Base-by-base conservation (phyloP, 2,113 vertebrate species). In the Nibea albiflora region DNA sequence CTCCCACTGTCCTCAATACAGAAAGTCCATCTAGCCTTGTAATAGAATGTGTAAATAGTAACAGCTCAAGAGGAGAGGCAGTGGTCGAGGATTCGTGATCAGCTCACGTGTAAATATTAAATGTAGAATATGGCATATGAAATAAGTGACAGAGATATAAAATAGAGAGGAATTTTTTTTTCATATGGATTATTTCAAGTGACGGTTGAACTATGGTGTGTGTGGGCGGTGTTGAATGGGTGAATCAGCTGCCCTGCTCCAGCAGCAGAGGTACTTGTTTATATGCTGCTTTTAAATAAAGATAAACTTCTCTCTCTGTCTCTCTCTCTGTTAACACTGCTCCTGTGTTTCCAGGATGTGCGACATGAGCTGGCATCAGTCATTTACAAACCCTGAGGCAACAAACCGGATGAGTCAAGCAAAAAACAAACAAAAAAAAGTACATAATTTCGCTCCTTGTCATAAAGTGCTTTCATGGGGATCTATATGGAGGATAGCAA, bases 31-130 rank as follows among this genome's bases (percentile, higher is more conserved):
- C 61, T 70, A 69, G 72, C 22, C 19, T 54, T 53, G 14, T 49
- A 52, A 5, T 60, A 35, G 12, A 72, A n/a, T 35, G 73, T 84
- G 47, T 67, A 73, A 88, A 86, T 80, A 86, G 85, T 11, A 66
- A 63, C 60, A 84, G 70, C 39, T 47, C 11, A 14, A 44, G 26
- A 68, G 76, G 3, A 56, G 15, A 57, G 44, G 44, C 72, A 26
- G 28, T 17, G 11, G 72, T 50, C 4, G 10, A 47, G 61, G 70
- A 76, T 81, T 39, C 54, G 20, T 67, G 68, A 72, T 56, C 57
- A 19, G 50, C 46, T 76, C 74, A 64, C 62, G 14, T 77, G 67
- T 53, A 26, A 46, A 46, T 14, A 70, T 12, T 49, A 20, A 56
- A 31, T 5, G 4, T 31, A 31, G 31, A 31, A 31, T 31, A 31